phyloP scores from a whole-genome alignment of 2,888 invertebrate species.

The Lepeophtheirus nordmannii region DNA sequence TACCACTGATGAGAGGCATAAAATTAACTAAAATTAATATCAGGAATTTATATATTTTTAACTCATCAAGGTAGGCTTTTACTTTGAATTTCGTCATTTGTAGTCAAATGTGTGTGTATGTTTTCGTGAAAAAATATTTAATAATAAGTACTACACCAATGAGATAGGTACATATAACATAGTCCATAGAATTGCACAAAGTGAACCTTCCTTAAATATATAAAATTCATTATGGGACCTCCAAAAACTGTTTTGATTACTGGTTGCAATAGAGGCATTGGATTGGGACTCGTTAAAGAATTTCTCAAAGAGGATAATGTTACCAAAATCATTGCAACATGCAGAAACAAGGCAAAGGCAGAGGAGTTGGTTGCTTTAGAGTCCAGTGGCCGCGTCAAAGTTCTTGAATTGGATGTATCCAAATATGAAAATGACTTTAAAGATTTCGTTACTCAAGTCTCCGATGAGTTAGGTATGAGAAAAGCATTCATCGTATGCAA shows the following conservation, averaged over 20 bases:
- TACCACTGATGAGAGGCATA: too few relatives aligned
- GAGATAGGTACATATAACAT: too few relatives aligned
- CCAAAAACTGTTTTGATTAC: conserved; percentile 54
- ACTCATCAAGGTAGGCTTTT: too few relatives aligned
- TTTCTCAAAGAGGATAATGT: conserved; percentile 34
- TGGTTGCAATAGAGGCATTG: conserved; percentile 76
- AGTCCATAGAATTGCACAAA: too few relatives aligned
- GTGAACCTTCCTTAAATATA: too few relatives aligned
- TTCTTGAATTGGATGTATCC: conserved; percentile 24
- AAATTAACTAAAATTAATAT: too few relatives aligned
- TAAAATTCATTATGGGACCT: neutral
- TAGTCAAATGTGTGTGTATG: too few relatives aligned
- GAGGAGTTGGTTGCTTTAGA: conserved; percentile 49
- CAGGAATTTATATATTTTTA: too few relatives aligned
- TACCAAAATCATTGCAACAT: conserved; percentile 62
- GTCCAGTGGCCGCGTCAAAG: conserved; percentile 28
- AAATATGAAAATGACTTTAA: conserved; percentile 33
- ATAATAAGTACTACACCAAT: too few relatives aligned
- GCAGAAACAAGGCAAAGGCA: conserved; percentile 53
- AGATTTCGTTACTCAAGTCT: conserved; percentile 16
- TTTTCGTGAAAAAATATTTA: too few relatives aligned
- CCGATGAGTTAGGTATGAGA: conserved; percentile 34
- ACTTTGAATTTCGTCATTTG: too few relatives aligned
- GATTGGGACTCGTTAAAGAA: conserved; percentile 64
- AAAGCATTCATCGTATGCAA: conserved; percentile 8